Evolutionary conservation across 2,113 vertebrate species (phyloP), one percentile per base, ranked within the genome.

Genomic region (Platichthys flesus): DNA sequence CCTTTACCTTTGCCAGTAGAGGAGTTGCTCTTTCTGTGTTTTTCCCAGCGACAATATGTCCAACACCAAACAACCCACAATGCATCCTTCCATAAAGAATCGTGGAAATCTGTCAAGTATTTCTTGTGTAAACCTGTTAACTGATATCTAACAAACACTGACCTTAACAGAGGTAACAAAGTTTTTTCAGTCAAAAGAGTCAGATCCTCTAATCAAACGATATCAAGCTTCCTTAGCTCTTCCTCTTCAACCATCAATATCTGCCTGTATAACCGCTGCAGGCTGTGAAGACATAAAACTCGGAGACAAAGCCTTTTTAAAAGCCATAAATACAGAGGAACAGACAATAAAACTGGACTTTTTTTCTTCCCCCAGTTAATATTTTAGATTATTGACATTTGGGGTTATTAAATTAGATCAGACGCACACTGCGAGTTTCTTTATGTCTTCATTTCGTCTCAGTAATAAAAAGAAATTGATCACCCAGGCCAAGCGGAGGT

Each of bases 241-340:
- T 62, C 42, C 18, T 13, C 14, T 40, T 35, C 16, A 0, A 4
- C 10, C 31, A 37, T 63, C 16, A 63, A 59, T 35, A 64, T 69
- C 24, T 63, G 18, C 31, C 24, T 28, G 35, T 24, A 28, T 64
- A 37, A 60, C 21, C 5, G 56, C 28, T 49, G 49, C 42, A 40
- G 51, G 66, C 37, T 40, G 56, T 40, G 60, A 9, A 60, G 64
- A 37, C 26, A 79, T 15, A 42, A 51, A 68, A 45, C 47, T 60
- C 7, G 10, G 9, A 3, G 60, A 28, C 35, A 51, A n/a, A 65
- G 37, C 21, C 61, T 40, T 24, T 24, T 24, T 16, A 40, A 40
- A 57, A 35, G 40, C 21, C 49, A 55, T 54, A 63, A 35, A 69
- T 62, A 8, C 18, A 45, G 23, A 56, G 21, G 7, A 37, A 13